A percentile compares a stretch with the other conserved stretches of the same genome.
phyloP scores from a whole-genome alignment of 35 echinoderm and acorn worm genomes.

The Stichopus chloronotus region DNA sequence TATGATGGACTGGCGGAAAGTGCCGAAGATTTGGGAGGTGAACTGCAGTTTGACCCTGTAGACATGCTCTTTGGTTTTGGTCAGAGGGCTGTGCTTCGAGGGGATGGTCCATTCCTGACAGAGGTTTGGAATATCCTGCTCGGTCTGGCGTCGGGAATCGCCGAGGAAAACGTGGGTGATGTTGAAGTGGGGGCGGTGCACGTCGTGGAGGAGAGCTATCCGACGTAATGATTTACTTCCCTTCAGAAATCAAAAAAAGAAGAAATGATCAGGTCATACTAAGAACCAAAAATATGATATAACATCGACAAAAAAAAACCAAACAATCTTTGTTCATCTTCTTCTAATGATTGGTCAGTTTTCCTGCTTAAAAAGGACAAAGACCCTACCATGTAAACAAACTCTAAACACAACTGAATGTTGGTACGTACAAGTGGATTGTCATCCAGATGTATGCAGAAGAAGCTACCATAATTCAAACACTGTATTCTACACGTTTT shows the following conservation, averaged over 20 bases:
- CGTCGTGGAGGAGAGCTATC: conserved; percentile 88
- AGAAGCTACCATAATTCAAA: too few species aligned
- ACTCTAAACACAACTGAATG: too few species aligned
- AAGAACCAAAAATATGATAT: too few species aligned
- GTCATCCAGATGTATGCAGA: too few species aligned
- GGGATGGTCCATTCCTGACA: conserved; percentile 94
- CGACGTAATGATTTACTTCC: conserved; percentile 69
- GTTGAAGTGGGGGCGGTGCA: conserved; percentile 93
- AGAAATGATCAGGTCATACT: neutral
- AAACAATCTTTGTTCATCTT: neutral
- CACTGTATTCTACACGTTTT: too few species aligned
- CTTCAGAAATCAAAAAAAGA: conserved; percentile 39
- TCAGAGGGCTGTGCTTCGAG: conserved; percentile 63
- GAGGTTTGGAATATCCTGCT: conserved; percentile 75
- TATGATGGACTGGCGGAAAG: conserved; percentile 94
- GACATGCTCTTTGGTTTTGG: conserved; percentile 71
- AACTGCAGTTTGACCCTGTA: conserved; percentile 96
- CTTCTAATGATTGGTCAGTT: neutral
- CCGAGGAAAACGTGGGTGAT: conserved; percentile 80
- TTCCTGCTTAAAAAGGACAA: too few species aligned
- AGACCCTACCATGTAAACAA: too few species aligned
- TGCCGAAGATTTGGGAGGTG: conserved; percentile 98
- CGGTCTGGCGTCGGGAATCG: conserved; percentile 74
- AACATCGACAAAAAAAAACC: too few species aligned
- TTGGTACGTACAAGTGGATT: too few species aligned